Conservation (phyloP, 2,113 vertebrate genomes). For the Pitta sordida region DNA sequence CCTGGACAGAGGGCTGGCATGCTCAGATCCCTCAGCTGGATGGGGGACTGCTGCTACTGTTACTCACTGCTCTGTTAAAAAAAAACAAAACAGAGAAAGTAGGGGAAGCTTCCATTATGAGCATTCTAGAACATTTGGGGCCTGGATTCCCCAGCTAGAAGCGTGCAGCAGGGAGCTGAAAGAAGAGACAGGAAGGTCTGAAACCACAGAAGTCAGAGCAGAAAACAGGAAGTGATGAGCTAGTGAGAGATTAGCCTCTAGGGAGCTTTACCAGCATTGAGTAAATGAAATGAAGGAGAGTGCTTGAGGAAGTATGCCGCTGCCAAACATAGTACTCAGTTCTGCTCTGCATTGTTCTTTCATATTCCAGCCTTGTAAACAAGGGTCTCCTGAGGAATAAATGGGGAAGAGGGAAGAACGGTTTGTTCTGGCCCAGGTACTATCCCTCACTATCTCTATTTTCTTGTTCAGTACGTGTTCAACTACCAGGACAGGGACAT, state of each 20-base stretch:
- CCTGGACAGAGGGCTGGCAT: neutral
- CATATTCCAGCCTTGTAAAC: neutral
- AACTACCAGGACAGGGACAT: conserved; percentile 79
- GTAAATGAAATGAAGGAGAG: neutral
- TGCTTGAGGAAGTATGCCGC: neutral
- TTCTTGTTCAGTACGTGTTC: conserved; percentile 74
- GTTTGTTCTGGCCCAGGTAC: neutral
- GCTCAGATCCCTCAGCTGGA: neutral
- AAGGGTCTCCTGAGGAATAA: neutral
- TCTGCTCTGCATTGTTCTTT: neutral
- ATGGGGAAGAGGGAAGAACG: neutral
- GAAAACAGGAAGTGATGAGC: neutral
- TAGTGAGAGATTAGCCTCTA: neutral
- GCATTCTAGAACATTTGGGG: neutral
- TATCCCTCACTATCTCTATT: neutral
- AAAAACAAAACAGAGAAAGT: neutral
- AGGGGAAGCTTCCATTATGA: neutral
- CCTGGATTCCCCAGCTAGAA: neutral
- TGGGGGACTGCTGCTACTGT: neutral
- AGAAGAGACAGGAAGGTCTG: neutral
- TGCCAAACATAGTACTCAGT: no score
- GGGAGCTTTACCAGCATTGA: neutral
- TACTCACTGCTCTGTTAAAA: neutral
- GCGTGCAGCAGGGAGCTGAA: neutral
- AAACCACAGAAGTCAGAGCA: neutral